These are phyloP conservation scores for Margaritifera margaritifera DNA, from an alignment of 2,888 invertebrate genomes.

Conservation along the genomic window DNA sequence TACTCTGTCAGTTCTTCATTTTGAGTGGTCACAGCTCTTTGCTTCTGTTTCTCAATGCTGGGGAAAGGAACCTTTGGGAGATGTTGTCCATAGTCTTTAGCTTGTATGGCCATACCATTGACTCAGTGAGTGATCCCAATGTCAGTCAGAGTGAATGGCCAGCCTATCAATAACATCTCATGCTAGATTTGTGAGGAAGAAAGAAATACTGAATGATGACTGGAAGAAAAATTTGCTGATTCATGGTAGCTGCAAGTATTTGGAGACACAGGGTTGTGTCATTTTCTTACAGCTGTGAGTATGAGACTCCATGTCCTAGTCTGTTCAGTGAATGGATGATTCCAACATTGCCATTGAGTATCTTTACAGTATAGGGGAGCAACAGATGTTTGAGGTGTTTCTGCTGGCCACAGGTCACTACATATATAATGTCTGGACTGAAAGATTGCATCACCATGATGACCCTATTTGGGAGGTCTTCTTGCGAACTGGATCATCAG, in stretches of 20 bases:
- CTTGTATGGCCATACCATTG: conserved; percentile 43
- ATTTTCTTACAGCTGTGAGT: conserved; percentile 17
- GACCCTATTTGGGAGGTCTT: too few relatives aligned
- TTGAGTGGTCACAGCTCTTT: background rate
- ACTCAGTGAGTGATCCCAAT: conserved; percentile 44
- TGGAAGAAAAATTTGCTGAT: conserved; percentile 34
- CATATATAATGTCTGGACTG: conserved; percentile 1
- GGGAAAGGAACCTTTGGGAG: background rate
- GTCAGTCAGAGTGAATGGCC: conserved; percentile 32
- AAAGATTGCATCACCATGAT: background rate
- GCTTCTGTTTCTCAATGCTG: background rate
- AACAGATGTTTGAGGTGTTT: conserved; percentile 3
- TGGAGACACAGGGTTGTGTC: conserved; percentile 37
- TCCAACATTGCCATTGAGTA: conserved; percentile 6
- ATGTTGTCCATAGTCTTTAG: background rate
- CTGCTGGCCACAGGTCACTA: background rate
- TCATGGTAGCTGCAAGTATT: conserved; percentile 32
- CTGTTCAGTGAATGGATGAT: conserved; percentile 23
- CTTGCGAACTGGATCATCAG: too few relatives aligned
- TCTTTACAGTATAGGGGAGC: background rate
- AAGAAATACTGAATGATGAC: too few relatives aligned
- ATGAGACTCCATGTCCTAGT: conserved; percentile 27
- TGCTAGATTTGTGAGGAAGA: conserved; percentile 8
- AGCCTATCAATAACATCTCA: conserved; percentile 41
- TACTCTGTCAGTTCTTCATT: background rate